phyloP scores from a whole-genome alignment of 2,888 invertebrate genomes.

The Brenthis hecate region DNA sequence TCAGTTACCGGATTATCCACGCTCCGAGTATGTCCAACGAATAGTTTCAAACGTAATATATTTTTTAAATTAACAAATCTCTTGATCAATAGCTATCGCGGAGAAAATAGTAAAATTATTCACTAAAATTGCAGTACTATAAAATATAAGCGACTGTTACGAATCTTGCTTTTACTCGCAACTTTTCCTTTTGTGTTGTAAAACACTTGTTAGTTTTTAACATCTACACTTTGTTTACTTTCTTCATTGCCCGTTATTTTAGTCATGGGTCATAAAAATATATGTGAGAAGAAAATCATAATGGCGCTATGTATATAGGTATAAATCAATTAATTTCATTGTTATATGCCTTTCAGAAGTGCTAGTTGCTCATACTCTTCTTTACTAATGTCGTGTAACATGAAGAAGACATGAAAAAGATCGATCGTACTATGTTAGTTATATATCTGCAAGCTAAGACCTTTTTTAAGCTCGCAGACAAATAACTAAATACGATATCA shows the following conservation, averaged over 20 bases:
- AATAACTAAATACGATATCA: too few relatives aligned
- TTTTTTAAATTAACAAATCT: conserved; percentile 34
- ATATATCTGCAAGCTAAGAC: too few relatives aligned
- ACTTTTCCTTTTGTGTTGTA: conserved; percentile 35
- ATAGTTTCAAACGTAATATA: conserved; percentile 30
- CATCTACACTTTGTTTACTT: conserved; percentile 3
- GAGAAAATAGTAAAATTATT: conserved; percentile 31
- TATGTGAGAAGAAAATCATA: not conserved
- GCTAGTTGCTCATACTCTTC: too few relatives aligned
- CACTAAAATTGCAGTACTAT: conserved; percentile 27
- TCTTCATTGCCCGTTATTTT: conserved; percentile 3
- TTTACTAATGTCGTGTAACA: too few relatives aligned
- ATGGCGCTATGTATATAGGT: too few relatives aligned
- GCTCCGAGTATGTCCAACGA: conserved; percentile 32
- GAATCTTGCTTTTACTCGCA: conserved; percentile 34
- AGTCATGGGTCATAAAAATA: not conserved
- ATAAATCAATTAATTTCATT: too few relatives aligned
- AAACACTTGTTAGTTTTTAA: conserved; percentile 9
- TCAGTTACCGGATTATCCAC: conserved; percentile 34
- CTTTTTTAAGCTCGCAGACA: too few relatives aligned
- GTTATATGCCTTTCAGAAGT: too few relatives aligned
- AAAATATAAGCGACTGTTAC: conserved; percentile 39
- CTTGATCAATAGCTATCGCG: conserved; percentile 27
- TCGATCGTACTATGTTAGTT: too few relatives aligned
- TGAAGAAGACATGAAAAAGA: too few relatives aligned